Percentiles rank a stretch among this genome's conserved stretches.
phyloP scores from a whole-genome alignment of 2,888 invertebrate genomes.

The Lasioglossum figueresi region DNA sequence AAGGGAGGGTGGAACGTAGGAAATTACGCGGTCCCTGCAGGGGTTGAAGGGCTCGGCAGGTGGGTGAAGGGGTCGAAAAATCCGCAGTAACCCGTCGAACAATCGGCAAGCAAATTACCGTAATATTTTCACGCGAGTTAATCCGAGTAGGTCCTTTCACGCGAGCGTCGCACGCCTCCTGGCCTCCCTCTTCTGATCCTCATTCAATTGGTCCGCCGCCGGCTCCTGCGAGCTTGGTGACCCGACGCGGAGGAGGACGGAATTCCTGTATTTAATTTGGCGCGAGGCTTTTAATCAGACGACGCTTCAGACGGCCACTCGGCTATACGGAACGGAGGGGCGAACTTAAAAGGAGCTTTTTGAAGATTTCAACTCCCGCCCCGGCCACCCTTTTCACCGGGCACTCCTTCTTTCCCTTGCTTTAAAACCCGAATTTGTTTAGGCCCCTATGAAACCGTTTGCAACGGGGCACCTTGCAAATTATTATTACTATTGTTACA shows the following conservation, averaged over 20 bases:
- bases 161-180: constrained; percentile 2
- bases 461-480: background rate
- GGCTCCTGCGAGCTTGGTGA: constrained; percentile 39
- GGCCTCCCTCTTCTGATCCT: constrained; percentile 31
- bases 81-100: constrained; percentile 49
- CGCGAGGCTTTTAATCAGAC: constrained; percentile 74
- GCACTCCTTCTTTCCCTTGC: background rate
- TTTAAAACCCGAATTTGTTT: background rate
- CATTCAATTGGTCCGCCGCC: constrained; percentile 47
- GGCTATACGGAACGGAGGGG: constrained; percentile 43
- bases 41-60: background rate
- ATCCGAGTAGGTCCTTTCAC: constrained; percentile 36
- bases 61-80: constrained; percentile 3
- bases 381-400: constrained; percentile 10
- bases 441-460: background rate
- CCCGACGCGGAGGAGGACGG: constrained; percentile 15
- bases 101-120: constrained; percentile 51
- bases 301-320: constrained; percentile 68
- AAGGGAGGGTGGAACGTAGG: background rate
- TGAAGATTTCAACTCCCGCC: constrained; percentile 57
- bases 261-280: constrained; percentile 75
- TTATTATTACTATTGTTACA: background rate
- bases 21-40: background rate
- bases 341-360: constrained; percentile 67
- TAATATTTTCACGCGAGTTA: constrained; percentile 55